Conservation (phyloP, 2,888 invertebrate species). For the Dryadula phaetusa region DNA sequence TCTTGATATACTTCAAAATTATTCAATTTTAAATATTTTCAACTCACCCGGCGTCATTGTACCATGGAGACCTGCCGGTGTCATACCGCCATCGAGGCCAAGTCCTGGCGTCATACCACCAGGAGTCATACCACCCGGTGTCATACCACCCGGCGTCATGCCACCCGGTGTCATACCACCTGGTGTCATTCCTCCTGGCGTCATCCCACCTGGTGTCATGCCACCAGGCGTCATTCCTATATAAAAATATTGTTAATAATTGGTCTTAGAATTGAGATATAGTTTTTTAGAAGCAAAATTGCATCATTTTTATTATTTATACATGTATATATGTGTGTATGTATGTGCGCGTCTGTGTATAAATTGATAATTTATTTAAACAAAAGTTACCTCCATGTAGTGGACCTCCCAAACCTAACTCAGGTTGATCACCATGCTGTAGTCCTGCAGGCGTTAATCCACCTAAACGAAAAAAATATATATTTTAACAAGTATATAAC, state of each 20-base stretch:
- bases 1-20: no score
- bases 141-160: conserved; percentile 34
- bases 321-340: background rate
- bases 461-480: conserved; percentile 24
- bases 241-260: background rate
- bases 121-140: conserved; percentile 32
- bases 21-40: no score
- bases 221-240: conserved; percentile 30
- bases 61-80: conserved; percentile 60
- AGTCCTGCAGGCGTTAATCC: conserved; percentile 50
- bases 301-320: background rate
- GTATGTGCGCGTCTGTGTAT: no score
- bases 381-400: conserved; percentile 45
- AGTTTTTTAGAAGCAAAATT: no score
- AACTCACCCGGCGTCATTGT: conserved; percentile 47
- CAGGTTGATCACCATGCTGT: conserved; percentile 55
- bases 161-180: conserved; percentile 51
- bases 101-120: conserved; percentile 47
- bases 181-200: conserved; percentile 57
- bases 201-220: conserved; percentile 42
- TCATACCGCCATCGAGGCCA: conserved; percentile 41
- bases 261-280: no score
- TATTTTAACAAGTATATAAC: no score
- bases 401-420: conserved; percentile 49
- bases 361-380: background rate